Evolutionary conservation across 2,797 vertebrate genomes (phyloP).

Genomic region (Gymnopithys bicolor): DNA sequence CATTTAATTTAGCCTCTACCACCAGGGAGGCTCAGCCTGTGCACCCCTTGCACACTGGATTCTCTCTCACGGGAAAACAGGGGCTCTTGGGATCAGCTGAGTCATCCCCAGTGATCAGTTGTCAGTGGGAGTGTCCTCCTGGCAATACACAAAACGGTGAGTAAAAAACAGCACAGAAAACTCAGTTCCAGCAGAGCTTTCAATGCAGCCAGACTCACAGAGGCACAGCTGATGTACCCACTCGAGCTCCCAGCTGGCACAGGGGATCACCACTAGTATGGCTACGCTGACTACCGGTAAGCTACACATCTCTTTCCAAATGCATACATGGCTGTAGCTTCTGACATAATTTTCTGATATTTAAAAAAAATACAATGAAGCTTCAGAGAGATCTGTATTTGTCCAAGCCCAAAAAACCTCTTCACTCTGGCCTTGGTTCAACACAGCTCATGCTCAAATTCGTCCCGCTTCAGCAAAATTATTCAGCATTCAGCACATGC

Average conservation of each 20-base stretch:
- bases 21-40: neutral
- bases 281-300: neutral
- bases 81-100: neutral
- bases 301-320: neutral
- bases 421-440: constrained; percentile 22
- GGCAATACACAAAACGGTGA: neutral
- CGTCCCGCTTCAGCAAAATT: constrained; percentile 31
- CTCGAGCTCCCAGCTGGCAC: neutral
- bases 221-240: neutral
- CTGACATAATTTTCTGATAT: neutral
- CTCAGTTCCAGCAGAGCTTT: neutral
- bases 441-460: constrained; percentile 42
- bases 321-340: neutral
- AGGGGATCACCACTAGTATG: neutral
- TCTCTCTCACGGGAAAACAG: neutral
- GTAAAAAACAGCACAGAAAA: neutral
- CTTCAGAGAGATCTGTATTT: neutral
- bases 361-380: neutral
- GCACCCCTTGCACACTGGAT: neutral
- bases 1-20: neutral
- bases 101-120: neutral
- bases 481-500: constrained; percentile 53
- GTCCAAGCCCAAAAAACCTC: neutral
- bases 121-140: neutral
- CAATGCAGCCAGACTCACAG: neutral